A percentile compares a stretch with the other conserved stretches of the same genome.
These are phyloP conservation scores for Apis florea DNA, from an alignment of 1,140 invertebrate species.

Conservation along the genomic window DNA sequence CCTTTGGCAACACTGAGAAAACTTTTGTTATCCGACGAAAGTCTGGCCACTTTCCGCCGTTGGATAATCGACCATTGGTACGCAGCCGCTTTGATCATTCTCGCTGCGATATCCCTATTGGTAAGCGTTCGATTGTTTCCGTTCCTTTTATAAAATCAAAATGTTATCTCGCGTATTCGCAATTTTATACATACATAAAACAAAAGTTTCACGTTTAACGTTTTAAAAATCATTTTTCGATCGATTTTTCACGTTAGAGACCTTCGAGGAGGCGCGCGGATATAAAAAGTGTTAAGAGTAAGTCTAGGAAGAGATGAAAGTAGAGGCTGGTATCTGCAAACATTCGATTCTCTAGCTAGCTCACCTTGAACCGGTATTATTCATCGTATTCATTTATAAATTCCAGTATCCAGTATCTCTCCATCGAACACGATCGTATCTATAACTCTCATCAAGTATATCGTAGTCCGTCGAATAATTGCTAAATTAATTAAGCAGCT, in stretches of 20 bases:
- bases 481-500: neutral
- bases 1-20: conserved; percentile 94
- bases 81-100: conserved; percentile 87
- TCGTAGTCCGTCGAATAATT: neutral
- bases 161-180: too few species aligned
- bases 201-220: neutral
- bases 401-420: too few species aligned
- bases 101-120: conserved; percentile 88
- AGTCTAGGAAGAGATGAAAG: conserved; percentile 59
- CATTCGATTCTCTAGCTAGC: conserved; percentile 20
- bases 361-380: neutral
- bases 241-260: conserved; percentile 63
- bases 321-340: conserved; percentile 7
- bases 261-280: conserved; percentile 66
- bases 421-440: neutral
- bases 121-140: conserved; percentile 81
- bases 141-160: neutral
- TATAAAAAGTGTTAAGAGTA: conserved; percentile 67
- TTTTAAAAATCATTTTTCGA: neutral
- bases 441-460: neutral
- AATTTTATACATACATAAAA: neutral
- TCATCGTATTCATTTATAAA: too few species aligned
- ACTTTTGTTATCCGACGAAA: conserved; percentile 93
- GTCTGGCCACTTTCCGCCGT: conserved; percentile 90
- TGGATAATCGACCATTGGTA: conserved; percentile 94